phyloP scores from a whole-genome alignment of 2,113 vertebrate genomes.

The Stegostoma tigrinum region DNA sequence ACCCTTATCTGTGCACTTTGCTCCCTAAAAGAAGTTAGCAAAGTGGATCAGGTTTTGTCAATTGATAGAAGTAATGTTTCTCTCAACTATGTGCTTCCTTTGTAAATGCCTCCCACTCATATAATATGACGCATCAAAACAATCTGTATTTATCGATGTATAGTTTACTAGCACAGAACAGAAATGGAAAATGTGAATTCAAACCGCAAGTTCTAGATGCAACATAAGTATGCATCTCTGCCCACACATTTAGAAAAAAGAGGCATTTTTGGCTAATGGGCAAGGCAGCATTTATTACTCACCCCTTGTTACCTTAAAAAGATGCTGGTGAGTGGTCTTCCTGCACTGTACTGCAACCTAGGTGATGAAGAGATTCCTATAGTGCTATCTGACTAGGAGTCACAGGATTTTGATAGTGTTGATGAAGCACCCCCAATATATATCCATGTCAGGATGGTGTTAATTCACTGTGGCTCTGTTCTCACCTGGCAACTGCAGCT shows the following conservation, averaged over 20 bases:
- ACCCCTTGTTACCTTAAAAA: neutral
- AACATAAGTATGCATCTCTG: neutral
- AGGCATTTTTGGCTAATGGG: too few relatives aligned
- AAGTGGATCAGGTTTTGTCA: neutral
- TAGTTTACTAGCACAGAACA: neutral
- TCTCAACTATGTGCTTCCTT: neutral
- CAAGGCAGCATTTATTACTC: neutral
- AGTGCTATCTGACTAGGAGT: neutral
- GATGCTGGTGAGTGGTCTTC: neutral
- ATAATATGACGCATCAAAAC: neutral
- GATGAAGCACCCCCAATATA: neutral
- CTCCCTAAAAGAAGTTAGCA: neutral
- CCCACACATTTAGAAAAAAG: too few relatives aligned
- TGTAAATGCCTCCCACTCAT: neutral
- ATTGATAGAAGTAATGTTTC: neutral
- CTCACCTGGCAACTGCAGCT: neutral
- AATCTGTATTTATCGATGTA: neutral
- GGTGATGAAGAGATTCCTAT: neutral
- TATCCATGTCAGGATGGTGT: neutral
- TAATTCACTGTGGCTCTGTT: too few relatives aligned
- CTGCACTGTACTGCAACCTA: neutral
- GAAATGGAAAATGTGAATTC: neutral
- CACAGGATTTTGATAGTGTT: neutral
- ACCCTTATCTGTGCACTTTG: neutral
- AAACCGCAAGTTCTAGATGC: neutral